Base-by-base conservation (phyloP, 2,888 invertebrate genomes). In the Andrena flavipes region DNA sequence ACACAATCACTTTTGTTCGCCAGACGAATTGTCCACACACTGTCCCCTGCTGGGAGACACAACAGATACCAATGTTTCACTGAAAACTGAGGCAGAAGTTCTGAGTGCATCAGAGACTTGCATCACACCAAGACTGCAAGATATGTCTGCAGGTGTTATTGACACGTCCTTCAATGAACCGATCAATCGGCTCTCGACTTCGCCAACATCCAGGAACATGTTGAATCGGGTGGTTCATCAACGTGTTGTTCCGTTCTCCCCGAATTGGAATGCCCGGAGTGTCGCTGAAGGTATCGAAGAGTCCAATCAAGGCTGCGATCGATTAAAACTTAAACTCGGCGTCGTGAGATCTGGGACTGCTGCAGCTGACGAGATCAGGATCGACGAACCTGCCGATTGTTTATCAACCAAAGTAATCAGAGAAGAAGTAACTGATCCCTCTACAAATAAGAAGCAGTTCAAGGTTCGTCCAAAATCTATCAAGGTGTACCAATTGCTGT, bases 401-500 rank as follows among this genome's bases (percentile, higher is more conserved):
- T 7, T 48, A 0, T 2, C 23, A 0, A 2, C 10, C 3, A 10
- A 5, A 20, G 8, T 1, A 2, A 49, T 1, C 1, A 20, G 1
- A 23, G 35, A 48, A 1, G 10, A 29, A 7, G 16, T 10, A n/a
- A 49, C 13, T 33, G 1, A 10, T 29, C 16, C 10, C 6, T 20
- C 20, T 7, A 10, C 20, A 16, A 20, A 69, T 20, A 30, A 76
- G 10, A 7, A 6, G 0, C 69, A 71, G 3, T 20, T 23, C 2
- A 54, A 51, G 20, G 20, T 63, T 7, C 74, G 64, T n/a, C 90
- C 92, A 8, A 90, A 82, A 65, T 78, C 91, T 7, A 82, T 90
- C 1, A 91, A 92, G 68, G 88, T 92, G 20, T 91, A 92, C 68
- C 91, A 91, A 33, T 74, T 92, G 5, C 68, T 92, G 56, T 90